These are phyloP conservation scores for Mellivora capensis DNA, from an alignment of 2,113 vertebrate species.

Conservation along the genomic window DNA sequence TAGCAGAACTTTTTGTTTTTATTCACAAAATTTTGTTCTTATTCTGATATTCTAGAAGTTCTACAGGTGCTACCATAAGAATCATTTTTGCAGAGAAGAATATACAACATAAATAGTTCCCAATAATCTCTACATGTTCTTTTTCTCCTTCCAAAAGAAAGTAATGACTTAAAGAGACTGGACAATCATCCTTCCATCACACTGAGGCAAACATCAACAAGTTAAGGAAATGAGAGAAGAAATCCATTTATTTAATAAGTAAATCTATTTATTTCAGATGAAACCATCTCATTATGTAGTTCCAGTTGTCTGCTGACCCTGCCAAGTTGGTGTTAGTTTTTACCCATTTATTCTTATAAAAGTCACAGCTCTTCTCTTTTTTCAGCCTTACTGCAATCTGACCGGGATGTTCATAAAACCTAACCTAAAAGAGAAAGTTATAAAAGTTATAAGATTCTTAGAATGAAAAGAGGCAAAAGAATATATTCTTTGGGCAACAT, in stretches of 20 bases:
- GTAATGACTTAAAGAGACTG: background rate
- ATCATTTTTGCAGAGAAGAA: background rate
- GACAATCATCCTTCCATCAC: background rate
- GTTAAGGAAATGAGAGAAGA: background rate
- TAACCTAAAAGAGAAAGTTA: background rate
- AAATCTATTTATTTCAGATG: background rate
- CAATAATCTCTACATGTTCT: background rate
- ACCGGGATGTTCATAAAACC: background rate
- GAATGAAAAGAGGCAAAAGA: background rate
- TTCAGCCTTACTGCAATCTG: background rate
- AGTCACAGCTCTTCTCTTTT: background rate
- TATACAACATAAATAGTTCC: background rate
- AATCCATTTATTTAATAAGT: background rate
- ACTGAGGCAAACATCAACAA: background rate
- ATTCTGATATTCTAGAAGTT: background rate
- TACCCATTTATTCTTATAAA: background rate
- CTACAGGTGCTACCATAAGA: background rate
- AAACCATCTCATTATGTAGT: background rate
- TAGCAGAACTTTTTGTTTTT: background rate
- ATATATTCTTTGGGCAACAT: background rate
- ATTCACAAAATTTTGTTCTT: background rate
- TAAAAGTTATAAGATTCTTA: background rate
- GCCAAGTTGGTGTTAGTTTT: background rate
- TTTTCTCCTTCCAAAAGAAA: background rate
- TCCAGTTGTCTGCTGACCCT: background rate